Conservation (phyloP, 2,888 invertebrate genomes). For the Ochlodes sylvanus region DNA sequence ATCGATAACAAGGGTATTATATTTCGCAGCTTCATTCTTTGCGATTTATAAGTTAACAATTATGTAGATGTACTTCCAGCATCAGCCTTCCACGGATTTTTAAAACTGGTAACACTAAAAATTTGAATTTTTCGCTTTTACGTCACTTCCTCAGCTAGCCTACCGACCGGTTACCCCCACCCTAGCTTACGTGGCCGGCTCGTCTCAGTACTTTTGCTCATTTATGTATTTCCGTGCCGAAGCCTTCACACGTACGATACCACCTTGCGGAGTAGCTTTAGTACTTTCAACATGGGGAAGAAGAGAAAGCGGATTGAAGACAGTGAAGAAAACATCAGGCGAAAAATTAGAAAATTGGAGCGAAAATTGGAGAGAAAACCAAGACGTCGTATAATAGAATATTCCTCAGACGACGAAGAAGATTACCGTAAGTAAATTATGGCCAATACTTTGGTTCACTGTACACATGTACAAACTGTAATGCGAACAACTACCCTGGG, state of each 20-base stretch:
- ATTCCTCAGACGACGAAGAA: neutral
- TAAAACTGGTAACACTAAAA: neutral
- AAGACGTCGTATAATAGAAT: neutral
- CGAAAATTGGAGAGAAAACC: neutral
- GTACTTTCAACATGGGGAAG: neutral
- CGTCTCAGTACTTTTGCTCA: neutral
- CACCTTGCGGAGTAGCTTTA: too few relatives aligned
- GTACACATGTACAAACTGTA: neutral
- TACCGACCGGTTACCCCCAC: neutral
- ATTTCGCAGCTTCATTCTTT: too few relatives aligned
- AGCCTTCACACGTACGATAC: slow-evolving; percentile 20
- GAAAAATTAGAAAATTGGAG: neutral
- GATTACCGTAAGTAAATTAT: neutral
- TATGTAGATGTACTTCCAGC: slow-evolving; percentile 7
- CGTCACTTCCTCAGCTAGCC: neutral
- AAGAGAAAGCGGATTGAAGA: neutral
- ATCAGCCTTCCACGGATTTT: slow-evolving; percentile 5
- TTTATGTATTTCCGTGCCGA: slow-evolving; percentile 21
- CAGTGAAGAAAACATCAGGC: neutral
- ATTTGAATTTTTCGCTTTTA: neutral
- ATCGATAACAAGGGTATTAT: too few relatives aligned
- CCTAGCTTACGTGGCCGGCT: neutral
- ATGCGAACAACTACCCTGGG: slow-evolving; percentile 4
- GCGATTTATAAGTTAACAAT: neutral
- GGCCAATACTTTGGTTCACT: too few relatives aligned